Base-by-base conservation (phyloP, 2,113 vertebrate species). In the Nematolebias whitei region DNA sequence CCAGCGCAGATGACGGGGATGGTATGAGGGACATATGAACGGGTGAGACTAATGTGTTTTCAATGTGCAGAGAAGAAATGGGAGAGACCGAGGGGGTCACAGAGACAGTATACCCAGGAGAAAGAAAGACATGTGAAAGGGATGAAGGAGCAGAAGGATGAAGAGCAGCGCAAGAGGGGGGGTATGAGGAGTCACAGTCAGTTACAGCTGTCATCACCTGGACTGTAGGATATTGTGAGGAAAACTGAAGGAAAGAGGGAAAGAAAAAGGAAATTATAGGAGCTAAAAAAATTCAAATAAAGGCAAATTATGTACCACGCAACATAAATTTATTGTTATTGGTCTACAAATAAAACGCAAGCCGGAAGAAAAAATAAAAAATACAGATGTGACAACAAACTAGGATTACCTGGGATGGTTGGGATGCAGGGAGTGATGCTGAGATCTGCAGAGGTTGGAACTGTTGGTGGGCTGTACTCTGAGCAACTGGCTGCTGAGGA, bases 401-500 rank as follows among this genome's bases (percentile, higher is more conserved):
- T 23, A 29, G 12, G 6, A 40, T 74, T 95, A 98, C 96, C 95
- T 96, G 94, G 1, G 93, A 47, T 45, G 89, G 56, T 32, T 91
- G 94, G 59, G 82, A 41, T 39, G 81, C 47, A 40, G 93, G 85
- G 14, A 88, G 62, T 7, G 84, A 81, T 0, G 92, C 70, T 0
- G 94, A 88, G 48, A 94, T 92, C 85, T 95, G 95, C 15, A 94
- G 86, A 29, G 95, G 91, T 32, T 92, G 93, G 19, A 94, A 77
- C 0, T 87, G 84, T 26, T 84, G 86, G 57, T 76, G 72, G 49
- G 65, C 77, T 56, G 74, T 1, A 54, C 69, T 38, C 57, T 80
- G 85, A 41, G 58, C n/a, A 38, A 80, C 14, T 38, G 66, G 12
- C 52, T 79, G 83, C 4, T 78, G 82, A 75, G 70, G 32, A 57